A percentile compares a stretch with the other conserved stretches of the same genome.
phyloP scores from a whole-genome alignment of 2,797 vertebrate genomes.

The Cirrhinus mrigala region DNA sequence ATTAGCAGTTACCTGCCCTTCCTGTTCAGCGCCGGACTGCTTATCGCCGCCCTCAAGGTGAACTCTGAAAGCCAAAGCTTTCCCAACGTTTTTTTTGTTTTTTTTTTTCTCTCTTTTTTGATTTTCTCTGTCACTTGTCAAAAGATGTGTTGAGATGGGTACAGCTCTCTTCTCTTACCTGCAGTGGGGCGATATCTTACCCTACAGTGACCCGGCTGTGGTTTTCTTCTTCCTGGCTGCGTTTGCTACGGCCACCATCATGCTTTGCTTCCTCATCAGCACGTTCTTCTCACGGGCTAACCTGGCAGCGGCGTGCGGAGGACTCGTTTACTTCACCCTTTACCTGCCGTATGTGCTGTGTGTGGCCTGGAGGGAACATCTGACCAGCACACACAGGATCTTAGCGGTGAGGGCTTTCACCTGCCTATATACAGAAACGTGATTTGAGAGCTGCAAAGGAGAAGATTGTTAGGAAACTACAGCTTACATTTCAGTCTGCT shows the following conservation, averaged over 20 bases:
- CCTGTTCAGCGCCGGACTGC: slow-evolving; percentile 83
- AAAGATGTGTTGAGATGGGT: neutral
- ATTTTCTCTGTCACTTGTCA: neutral
- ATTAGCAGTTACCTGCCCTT: slow-evolving; percentile 89
- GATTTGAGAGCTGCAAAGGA: neutral
- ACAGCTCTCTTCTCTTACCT: neutral
- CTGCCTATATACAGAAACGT: too few species aligned
- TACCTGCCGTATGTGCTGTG: slow-evolving; percentile 91
- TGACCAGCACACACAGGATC: slow-evolving; percentile 77
- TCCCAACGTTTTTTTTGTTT: neutral
- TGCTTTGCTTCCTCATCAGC: slow-evolving; percentile 92
- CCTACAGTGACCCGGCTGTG: slow-evolving; percentile 85
- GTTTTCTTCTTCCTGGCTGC: slow-evolving; percentile 87
- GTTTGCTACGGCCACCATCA: slow-evolving; percentile 90
- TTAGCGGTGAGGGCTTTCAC: slow-evolving; percentile 80
- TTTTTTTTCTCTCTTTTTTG: neutral
- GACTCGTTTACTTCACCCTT: slow-evolving; percentile 87
- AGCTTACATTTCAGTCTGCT: neutral
- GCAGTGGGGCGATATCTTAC: slow-evolving; percentile 88
- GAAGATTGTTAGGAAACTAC: neutral
- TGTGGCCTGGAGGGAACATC: slow-evolving; percentile 86
- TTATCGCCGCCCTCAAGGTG: slow-evolving; percentile 88
- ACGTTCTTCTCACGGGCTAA: slow-evolving; percentile 89
- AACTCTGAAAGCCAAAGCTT: too few species aligned
- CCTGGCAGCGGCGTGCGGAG: slow-evolving; percentile 88